These are phyloP conservation scores for western clawed frog (Xenopus tropicalis) DNA, from an alignment of 2,113 vertebrate genomes.

Conservation along the genomic window DNA sequence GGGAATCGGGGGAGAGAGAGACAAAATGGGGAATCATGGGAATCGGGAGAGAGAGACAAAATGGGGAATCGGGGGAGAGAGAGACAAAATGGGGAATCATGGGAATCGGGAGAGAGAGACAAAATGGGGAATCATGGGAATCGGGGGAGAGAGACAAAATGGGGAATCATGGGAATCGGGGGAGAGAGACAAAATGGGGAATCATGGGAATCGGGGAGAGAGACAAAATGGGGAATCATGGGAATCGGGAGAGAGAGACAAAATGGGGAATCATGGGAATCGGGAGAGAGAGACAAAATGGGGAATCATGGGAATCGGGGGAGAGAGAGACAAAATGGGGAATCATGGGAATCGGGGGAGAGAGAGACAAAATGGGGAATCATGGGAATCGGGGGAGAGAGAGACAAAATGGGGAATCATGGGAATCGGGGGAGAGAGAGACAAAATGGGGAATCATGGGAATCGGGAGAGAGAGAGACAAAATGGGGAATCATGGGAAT, in stretches of 20 bases:
- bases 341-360: conserved; percentile 61
- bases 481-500: conserved; percentile 47
- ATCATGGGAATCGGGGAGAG: conserved; percentile 49
- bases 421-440: conserved; percentile 62
- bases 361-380: not conserved
- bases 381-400: conserved; percentile 4
- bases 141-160: not conserved
- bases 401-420: not conserved
- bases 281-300: not conserved
- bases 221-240: not conserved
- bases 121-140: conserved; percentile 47
- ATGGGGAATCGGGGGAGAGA: conserved; percentile 66
- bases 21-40: not conserved
- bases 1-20: not conserved
- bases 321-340: not conserved
- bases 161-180: conserved; percentile 1
- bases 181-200: not conserved
- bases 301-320: not conserved
- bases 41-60: too few species aligned
- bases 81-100: not conserved
- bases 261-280: conserved; percentile 47
- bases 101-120: conserved; percentile 1
- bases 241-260: conserved; percentile 8
- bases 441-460: not conserved
- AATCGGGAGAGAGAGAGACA: conserved; percentile 6